These are phyloP conservation scores for Brachypalpus laphriformis DNA, from an alignment of 2,888 invertebrate species.

Conservation along the genomic window DNA sequence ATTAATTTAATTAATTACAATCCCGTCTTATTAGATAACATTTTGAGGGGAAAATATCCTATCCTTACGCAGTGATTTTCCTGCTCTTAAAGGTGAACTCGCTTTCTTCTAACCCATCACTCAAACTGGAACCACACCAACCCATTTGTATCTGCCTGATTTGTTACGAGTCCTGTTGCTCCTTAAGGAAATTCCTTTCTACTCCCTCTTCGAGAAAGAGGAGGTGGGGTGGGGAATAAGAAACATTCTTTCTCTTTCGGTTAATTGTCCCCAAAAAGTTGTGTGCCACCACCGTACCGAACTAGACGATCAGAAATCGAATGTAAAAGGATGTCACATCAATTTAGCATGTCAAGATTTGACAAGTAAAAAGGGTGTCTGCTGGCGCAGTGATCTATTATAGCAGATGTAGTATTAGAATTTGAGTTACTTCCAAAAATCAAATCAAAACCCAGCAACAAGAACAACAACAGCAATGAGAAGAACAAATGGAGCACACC, in stretches of 20 bases:
- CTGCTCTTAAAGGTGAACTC: conserved; percentile 29
- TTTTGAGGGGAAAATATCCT: conserved; percentile 32
- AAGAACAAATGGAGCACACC: conserved; percentile 51
- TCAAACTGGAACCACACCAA: conserved; percentile 53
- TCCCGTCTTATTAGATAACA: conserved; percentile 82
- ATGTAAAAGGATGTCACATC: conserved; percentile 80
- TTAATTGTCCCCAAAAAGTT: conserved; percentile 63
- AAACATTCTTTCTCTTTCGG: conserved; percentile 45
- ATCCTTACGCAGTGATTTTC: conserved; percentile 47
- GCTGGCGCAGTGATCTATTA: conserved; percentile 58
- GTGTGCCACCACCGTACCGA: not conserved
- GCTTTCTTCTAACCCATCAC: conserved; percentile 46
- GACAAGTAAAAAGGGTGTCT: conserved; percentile 78
- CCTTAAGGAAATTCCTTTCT: conserved; percentile 11
- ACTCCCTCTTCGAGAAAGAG: not conserved
- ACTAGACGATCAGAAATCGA: conserved; percentile 77
- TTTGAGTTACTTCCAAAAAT: conserved; percentile 31
- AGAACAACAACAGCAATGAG: not conserved
- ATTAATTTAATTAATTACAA: conserved; percentile 83
- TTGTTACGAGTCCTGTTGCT: conserved; percentile 67
- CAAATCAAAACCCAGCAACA: conserved; percentile 32
- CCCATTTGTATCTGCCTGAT: conserved; percentile 64
- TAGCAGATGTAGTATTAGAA: conserved; percentile 51
- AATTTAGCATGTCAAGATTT: conserved; percentile 78
- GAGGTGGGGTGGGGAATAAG: not conserved